Evolutionary conservation across 2,797 vertebrate species (phyloP), one percentile per base, ranked within the genome.

Genomic region (Crenuchus spilurus): DNA sequence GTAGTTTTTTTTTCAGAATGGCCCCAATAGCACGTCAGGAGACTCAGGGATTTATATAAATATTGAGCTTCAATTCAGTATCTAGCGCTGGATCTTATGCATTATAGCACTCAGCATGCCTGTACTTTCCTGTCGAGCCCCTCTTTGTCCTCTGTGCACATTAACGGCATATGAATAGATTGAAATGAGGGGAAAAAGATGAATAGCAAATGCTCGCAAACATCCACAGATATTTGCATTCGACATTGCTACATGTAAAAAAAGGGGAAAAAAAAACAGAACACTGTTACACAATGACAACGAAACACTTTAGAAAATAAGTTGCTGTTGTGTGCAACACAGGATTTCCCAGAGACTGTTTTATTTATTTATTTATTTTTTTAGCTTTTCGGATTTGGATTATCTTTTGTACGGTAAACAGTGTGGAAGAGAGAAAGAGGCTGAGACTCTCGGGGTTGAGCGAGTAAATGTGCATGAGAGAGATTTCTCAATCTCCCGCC

Each of bases 191-290:
- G 33, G 11, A 14, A 18, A 18, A 71, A 51, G 69, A 71, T 61
- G 55, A 71, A 49, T 22, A 58, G 28, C 20, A 26, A 6, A 57
- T 35, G 30, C 26, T 52, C 41, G 42, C 41, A 42, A 35, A 44
- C 13, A 55, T 48, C 30, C 31, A 31, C 41, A 65, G 44, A 35
- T 42, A 62, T 71, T 71, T 71, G 55, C 57, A 71, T 71, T 41
- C 28, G 44, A 71, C 24, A 6, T 16, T 6, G 26, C 11, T 14
- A 26, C 49, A 13, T 4, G 16, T 28, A 22, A 51, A 46, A 4
- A 48, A 20, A 3, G 22, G 16, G 2, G 1, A 11, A 1, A 1
- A 26, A 26, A 51, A 26, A 52, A 52, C n/a, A 71, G 46, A 61
- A 28, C 11, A 18, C 35, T 49, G 31, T 54, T 3, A 22, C 22